Percentiles rank a stretch among this genome's conserved stretches.
These are phyloP conservation scores for Parambassis ranga DNA, from an alignment of 2,797 vertebrate species.

Conservation along the genomic window DNA sequence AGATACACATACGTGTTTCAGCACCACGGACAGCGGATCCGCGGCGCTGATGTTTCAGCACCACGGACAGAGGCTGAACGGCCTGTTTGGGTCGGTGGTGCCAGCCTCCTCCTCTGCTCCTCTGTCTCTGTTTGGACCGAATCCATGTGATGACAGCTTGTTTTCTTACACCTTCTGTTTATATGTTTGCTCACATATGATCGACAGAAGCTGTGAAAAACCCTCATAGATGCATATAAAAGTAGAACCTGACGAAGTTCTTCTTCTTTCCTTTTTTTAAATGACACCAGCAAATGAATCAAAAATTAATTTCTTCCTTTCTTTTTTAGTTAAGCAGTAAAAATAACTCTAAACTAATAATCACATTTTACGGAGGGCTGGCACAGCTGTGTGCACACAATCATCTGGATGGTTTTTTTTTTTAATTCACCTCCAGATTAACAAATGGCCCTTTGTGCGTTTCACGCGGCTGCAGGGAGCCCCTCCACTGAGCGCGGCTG, in stretches of 20 bases:
- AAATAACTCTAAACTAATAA: no score
- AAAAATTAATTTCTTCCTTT: no score
- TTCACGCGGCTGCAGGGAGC: background rate
- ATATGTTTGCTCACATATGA: background rate
- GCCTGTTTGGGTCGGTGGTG: no score
- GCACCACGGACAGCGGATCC: conserved; percentile 13
- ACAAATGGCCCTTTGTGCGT: conserved; percentile 21
- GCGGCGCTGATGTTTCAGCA: background rate
- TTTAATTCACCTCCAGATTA: background rate
- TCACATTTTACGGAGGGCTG: no score
- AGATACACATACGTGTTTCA: background rate
- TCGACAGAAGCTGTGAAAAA: no score
- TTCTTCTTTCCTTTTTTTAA: no score
- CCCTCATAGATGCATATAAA: no score
- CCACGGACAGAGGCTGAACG: conserved; percentile 29
- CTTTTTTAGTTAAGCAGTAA: no score
- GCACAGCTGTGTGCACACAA: background rate
- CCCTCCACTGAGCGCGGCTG: background rate
- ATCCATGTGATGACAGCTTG: background rate
- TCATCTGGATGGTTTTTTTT: background rate
- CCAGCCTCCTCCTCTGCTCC: background rate
- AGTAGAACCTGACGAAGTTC: no score
- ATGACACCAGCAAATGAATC: no score
- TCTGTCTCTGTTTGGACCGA: conserved; percentile 2
- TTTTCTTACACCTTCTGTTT: background rate